Evolutionary conservation across 2,888 invertebrate genomes (phyloP).

Genomic region (Patella depressa): DNA sequence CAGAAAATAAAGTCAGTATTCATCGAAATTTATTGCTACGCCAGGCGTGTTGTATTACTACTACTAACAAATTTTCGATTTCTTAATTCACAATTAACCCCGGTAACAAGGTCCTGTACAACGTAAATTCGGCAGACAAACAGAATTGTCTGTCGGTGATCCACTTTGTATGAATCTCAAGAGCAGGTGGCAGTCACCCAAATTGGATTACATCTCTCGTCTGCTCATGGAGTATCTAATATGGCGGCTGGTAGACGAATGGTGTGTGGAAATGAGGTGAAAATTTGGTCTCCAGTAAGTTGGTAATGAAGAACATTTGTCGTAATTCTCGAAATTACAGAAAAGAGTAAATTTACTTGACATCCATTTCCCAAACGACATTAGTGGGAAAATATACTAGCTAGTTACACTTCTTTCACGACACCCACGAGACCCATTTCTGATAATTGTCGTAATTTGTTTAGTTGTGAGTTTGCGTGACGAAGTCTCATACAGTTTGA

Average conservation of each 20-base stretch:
- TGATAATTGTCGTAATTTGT: conserved; percentile 27
- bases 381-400: not conserved
- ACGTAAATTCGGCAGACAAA: conserved; percentile 9
- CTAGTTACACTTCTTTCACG: not conserved
- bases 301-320: conserved; percentile 7
- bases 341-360: conserved; percentile 13
- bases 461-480: conserved; percentile 19
- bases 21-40: too few relatives aligned
- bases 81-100: too few relatives aligned
- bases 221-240: not conserved
- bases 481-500: conserved; percentile 12
- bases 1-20: too few relatives aligned
- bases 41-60: too few relatives aligned
- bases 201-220: not conserved
- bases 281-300: not conserved
- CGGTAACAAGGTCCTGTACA: not conserved
- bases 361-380: not conserved
- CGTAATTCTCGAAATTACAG: conserved; percentile 1
- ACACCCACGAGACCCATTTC: conserved; percentile 25
- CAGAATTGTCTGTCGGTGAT: not conserved
- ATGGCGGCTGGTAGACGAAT: conserved; percentile 2
- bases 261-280: not conserved
- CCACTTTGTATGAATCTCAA: not conserved
- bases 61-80: too few relatives aligned
- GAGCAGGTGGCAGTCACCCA: conserved; percentile 1